Base-by-base conservation (phyloP, 1,140 invertebrate species). In the Drosophila trapezifrons region DNA sequence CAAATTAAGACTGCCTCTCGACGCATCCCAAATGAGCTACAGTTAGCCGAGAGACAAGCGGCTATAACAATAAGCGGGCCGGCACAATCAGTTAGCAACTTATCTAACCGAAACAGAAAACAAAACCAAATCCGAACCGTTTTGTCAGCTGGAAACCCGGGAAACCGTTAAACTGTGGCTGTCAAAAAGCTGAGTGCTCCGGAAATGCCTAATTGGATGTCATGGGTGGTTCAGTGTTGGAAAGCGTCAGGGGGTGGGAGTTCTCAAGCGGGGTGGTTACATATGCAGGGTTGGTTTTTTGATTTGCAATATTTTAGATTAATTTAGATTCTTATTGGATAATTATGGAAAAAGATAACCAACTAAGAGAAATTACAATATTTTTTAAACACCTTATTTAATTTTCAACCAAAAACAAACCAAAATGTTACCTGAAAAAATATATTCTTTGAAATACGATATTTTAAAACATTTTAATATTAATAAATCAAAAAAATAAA, bases 21-120 rank as follows among this genome's bases (percentile, higher is more conserved):
- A 81, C 70, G 82, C 82, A 78, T 86, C 78, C 57, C 27, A 67
- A 86, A 86, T 86, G 82, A 86, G 82, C 82, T 71, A 78, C 82
- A 86, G 80, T 80, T 83, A 79, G 76, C 56, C 29, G 35, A 27
- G 45, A 59, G 38, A 63, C 20, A 65, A 76, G 42, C 52, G 71
- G 57, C 56, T 46, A 49, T 40, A 49, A 17, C 38, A 32, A 46
- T 38, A 69, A 69, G 29, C 66, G 27, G 65, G 13, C n/a, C 40
- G 70, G 32, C 32, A 55, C 64, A 63, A 65, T 52, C 59, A 51
- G 82, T 74, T 85, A 85, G 65, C 77, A 67, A 81, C 60, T 76
- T 76, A 76, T 76, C 74, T 76, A 76, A 69, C 56, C 55, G 49
- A 45, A 75, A 29, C 51, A 2, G 20, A 47, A 32, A 9, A 3